Conservation (phyloP, 2,888 invertebrate species). For the Ryuthela nishihirai region DNA sequence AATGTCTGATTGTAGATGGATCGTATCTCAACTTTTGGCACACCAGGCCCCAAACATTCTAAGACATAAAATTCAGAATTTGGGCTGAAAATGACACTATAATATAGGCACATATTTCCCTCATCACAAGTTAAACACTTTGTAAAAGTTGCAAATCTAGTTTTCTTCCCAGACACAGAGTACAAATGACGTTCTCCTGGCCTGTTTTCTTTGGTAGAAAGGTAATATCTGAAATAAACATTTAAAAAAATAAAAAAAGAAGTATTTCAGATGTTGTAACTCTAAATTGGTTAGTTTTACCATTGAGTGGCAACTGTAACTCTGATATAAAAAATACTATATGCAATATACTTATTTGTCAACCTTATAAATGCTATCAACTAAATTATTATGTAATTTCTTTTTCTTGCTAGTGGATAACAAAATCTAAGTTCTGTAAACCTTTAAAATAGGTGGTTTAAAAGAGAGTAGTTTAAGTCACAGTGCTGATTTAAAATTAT, state of each 20-base stretch:
- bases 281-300: not conserved
- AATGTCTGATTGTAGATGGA: constrained; percentile 47
- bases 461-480: too few relatives aligned
- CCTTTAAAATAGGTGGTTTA: too few relatives aligned
- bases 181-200: constrained; percentile 86
- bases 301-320: too few relatives aligned
- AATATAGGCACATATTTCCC: constrained; percentile 48
- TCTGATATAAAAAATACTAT: too few relatives aligned
- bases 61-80: constrained; percentile 74
- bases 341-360: too few relatives aligned
- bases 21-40: constrained; percentile 73
- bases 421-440: too few relatives aligned
- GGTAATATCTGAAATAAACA: constrained; percentile 67
- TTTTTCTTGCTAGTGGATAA: too few relatives aligned
- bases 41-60: constrained; percentile 86
- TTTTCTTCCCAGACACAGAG: constrained; percentile 56
- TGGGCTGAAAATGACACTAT: constrained; percentile 55
- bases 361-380: too few relatives aligned
- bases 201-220: constrained; percentile 77
- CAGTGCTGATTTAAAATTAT: too few relatives aligned
- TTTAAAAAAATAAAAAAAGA: not conserved
- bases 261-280: not conserved
- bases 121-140: constrained; percentile 81
- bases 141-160: constrained; percentile 15
- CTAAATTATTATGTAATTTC: too few relatives aligned